Evolutionary conservation across 2,797 vertebrate species (phyloP).

Genomic region (Benthosema pterotum): DNA sequence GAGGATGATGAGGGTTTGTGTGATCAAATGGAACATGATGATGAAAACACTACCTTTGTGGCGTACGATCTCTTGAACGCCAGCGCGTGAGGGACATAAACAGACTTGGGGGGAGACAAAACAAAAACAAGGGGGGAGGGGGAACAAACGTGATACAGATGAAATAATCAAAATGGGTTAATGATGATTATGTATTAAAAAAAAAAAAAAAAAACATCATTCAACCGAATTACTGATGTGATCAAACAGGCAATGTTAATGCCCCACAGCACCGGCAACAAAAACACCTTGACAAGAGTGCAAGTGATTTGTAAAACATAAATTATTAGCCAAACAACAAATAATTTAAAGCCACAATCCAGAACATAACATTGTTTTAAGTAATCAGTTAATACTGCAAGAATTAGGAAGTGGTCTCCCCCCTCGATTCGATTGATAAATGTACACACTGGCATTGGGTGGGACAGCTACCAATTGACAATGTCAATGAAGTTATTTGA

Average conservation of each 20-base stretch:
- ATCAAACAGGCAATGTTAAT: slow-evolving; percentile 66
- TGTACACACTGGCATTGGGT: too few relatives aligned
- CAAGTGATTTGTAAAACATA: slow-evolving; percentile 36
- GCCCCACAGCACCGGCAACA: slow-evolving; percentile 31
- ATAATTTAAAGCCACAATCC: not conserved
- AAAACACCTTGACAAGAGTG: slow-evolving; percentile 15
- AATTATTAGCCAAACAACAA: slow-evolving; percentile 33
- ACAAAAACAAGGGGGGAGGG: slow-evolving; percentile 72
- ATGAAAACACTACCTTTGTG: slow-evolving; percentile 94
- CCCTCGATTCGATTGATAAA: too few relatives aligned
- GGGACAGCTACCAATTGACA: too few relatives aligned
- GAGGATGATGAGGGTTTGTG: slow-evolving; percentile 50
- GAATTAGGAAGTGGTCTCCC: too few relatives aligned
- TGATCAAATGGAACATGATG: slow-evolving; percentile 67
- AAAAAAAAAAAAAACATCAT: slow-evolving; percentile 45
- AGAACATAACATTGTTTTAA: too few relatives aligned
- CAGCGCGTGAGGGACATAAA: slow-evolving; percentile 97
- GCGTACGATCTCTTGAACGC: slow-evolving; percentile 96
- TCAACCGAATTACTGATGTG: slow-evolving; percentile 27
- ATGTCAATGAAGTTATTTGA: too few relatives aligned
- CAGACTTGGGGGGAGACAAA: slow-evolving; percentile 86
- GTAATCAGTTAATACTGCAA: too few relatives aligned
- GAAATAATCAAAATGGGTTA: slow-evolving; percentile 82
- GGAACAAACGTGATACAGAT: slow-evolving; percentile 85
- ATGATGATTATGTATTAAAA: slow-evolving; percentile 66